A percentile compares a stretch with the other conserved stretches of the same genome.
Evolutionary conservation across 1,140 invertebrate genomes (phyloP).

Genomic region (Neodiprion virginianus): DNA sequence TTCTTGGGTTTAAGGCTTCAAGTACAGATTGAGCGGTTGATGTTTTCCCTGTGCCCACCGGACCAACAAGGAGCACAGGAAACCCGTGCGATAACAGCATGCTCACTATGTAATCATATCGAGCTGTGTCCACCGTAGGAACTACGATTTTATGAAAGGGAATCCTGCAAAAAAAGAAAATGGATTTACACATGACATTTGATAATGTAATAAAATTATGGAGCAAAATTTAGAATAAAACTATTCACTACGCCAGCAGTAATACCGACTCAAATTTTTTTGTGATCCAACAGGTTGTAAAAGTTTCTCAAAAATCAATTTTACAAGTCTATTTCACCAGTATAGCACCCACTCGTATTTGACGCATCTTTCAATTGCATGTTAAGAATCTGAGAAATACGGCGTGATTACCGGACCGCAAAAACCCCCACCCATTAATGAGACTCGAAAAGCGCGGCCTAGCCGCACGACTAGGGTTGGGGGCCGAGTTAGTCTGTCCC

Average conservation of each 20-base stretch:
- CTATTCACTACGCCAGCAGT: not conserved
- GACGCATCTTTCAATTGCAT: too few relatives aligned
- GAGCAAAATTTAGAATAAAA: slow-evolving; percentile 6
- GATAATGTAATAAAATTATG: not conserved
- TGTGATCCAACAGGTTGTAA: too few relatives aligned
- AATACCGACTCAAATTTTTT: too few relatives aligned
- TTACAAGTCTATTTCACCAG: not conserved
- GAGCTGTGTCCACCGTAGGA: slow-evolving; percentile 82
- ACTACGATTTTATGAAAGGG: slow-evolving; percentile 85
- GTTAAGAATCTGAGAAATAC: too few relatives aligned
- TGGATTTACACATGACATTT: not conserved
- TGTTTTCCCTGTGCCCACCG: slow-evolving; percentile 85
- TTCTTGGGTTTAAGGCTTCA: slow-evolving; percentile 66
- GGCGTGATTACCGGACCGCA: too few relatives aligned
- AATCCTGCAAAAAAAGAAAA: slow-evolving; percentile 59
- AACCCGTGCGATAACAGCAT: slow-evolving; percentile 67
- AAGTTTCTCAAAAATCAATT: too few relatives aligned
- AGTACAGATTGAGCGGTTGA: slow-evolving; percentile 75
- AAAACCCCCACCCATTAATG: too few relatives aligned
- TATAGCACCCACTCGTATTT: not conserved
- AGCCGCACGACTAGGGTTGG: too few relatives aligned
- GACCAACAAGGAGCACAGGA: slow-evolving; percentile 79
- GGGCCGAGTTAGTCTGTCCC: too few relatives aligned
- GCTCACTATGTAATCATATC: slow-evolving; percentile 76
- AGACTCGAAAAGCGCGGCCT: too few relatives aligned